These are phyloP conservation scores for Nesometra sesokonis DNA, from an alignment of 35 echinoderm and acorn worm genomes.

Conservation along the genomic window DNA sequence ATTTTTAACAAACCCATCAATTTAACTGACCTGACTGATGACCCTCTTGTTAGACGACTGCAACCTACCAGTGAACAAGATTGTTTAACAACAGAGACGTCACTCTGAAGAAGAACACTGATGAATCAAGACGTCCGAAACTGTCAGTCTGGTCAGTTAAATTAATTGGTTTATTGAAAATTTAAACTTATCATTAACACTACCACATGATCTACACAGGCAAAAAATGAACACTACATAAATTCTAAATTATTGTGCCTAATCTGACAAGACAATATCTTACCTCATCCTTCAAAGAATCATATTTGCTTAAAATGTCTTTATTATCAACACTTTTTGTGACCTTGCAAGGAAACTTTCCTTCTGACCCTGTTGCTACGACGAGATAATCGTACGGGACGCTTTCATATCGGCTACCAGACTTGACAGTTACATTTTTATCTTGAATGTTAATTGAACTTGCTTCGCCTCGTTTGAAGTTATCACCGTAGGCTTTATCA, in stretches of 20 bases:
- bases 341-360: conserved; percentile 67
- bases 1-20: too few species aligned
- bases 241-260: too few species aligned
- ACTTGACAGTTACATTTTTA: conserved; percentile 27
- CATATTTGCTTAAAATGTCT: not conserved
- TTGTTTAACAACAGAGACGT: too few species aligned
- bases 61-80: too few species aligned
- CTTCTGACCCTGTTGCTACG: conserved; percentile 56
- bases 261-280: not conserved
- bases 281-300: not conserved
- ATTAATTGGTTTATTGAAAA: too few species aligned
- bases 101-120: too few species aligned
- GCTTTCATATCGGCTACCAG: conserved; percentile 19
- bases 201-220: too few species aligned
- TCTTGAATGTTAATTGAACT: conserved; percentile 15
- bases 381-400: conserved; percentile 65
- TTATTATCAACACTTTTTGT: not conserved
- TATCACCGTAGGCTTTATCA: conserved; percentile 34
- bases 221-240: too few species aligned
- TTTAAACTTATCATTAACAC: too few species aligned
- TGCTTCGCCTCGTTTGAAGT: conserved; percentile 57
- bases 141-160: too few species aligned
- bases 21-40: too few species aligned
- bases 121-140: too few species aligned
- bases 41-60: not conserved